A percentile compares a stretch with the other conserved stretches of the same genome.
Evolutionary conservation across 2,113 vertebrate genomes (phyloP).

Genomic region (Gavialis gangeticus): DNA sequence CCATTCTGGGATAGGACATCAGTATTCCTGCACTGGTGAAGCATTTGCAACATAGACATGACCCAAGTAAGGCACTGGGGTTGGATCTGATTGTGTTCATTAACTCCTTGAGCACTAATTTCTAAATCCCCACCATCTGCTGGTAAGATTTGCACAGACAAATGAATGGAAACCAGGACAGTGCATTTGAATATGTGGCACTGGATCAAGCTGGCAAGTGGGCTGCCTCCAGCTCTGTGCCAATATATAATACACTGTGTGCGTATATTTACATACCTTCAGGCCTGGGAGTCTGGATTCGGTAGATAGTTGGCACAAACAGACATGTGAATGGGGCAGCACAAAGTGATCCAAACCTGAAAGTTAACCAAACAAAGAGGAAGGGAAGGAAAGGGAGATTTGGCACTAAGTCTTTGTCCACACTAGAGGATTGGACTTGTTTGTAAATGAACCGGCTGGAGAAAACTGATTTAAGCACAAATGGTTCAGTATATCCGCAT

Average conservation of each 20-base stretch:
- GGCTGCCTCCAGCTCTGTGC: background rate
- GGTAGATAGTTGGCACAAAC: background rate
- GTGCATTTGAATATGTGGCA: background rate
- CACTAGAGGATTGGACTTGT: no score
- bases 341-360: background rate
- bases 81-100: background rate
- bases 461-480: background rate
- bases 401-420: background rate
- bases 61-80: background rate
- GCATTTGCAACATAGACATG: background rate
- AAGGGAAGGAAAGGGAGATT: background rate
- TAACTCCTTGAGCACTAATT: background rate
- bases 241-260: background rate
- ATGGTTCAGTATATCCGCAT: rapidly evolving
- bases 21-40: background rate
- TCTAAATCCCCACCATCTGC: background rate
- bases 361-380: background rate
- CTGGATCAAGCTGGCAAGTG: rapidly evolving
- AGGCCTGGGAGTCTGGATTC: background rate
- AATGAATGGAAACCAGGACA: background rate
- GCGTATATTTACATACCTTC: background rate
- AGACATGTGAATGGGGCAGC: background rate
- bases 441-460: background rate
- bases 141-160: background rate
- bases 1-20: background rate